phyloP scores from a whole-genome alignment of 2,797 vertebrate genomes.

The Yasuhikotakia modesta region DNA sequence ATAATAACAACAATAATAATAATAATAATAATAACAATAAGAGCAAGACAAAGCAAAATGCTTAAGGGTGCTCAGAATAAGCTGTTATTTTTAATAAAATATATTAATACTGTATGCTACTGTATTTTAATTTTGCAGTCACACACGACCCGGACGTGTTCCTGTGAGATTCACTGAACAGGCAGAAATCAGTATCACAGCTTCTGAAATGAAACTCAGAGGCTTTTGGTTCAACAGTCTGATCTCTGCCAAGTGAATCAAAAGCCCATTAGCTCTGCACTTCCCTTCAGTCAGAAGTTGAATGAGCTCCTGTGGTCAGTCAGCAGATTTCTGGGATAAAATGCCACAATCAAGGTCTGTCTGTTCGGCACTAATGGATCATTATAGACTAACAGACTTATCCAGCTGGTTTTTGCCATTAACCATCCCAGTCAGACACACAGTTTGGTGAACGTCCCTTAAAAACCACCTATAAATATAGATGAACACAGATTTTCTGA shows the following conservation, averaged over 20 bases:
- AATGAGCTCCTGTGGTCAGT: too few relatives aligned
- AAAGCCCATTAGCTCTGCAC: background rate
- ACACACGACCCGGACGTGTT: too few relatives aligned
- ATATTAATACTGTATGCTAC: background rate
- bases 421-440: background rate
- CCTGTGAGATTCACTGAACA: background rate
- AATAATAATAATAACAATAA: too few relatives aligned
- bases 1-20: too few relatives aligned
- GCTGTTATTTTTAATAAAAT: background rate
- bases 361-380: conserved; percentile 24
- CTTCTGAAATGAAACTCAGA: background rate
- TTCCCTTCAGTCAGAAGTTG: conserved; percentile 34
- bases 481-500: too few relatives aligned
- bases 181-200: background rate
- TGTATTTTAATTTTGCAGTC: too few relatives aligned
- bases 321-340: conserved; percentile 44
- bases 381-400: background rate
- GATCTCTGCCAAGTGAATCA: conserved; percentile 29
- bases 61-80: too few relatives aligned
- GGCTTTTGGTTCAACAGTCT: background rate
- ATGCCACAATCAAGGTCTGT: conserved; percentile 28
- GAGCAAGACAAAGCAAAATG: too few relatives aligned
- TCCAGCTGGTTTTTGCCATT: background rate
- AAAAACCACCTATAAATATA: background rate
- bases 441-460: conserved; percentile 3